Conservation (phyloP, 2,797 vertebrate genomes). For the Rhynchonycteris naso region DNA sequence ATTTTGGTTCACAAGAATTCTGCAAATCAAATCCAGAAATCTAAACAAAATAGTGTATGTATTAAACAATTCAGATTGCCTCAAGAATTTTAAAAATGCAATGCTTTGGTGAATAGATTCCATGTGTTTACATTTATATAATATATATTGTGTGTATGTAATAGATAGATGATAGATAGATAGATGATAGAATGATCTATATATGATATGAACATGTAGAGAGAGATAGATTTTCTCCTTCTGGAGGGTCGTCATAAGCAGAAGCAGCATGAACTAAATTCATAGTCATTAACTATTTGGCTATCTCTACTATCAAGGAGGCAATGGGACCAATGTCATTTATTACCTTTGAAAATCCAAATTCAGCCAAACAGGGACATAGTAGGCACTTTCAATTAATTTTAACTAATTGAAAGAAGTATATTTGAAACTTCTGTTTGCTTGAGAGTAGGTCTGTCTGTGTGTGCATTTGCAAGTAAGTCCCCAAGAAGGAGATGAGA, state of each 20-base stretch:
- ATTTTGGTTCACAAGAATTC: background rate
- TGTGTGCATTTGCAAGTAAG: background rate
- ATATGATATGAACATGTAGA: background rate
- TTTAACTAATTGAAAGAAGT: background rate
- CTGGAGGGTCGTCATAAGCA: background rate
- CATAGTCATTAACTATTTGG: background rate
- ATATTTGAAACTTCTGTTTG: background rate
- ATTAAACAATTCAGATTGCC: background rate
- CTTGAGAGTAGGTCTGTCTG: background rate
- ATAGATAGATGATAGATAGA: too few relatives aligned
- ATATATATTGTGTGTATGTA: too few relatives aligned
- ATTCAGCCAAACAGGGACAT: background rate
- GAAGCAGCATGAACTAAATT: background rate
- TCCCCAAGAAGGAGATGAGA: background rate
- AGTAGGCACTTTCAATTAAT: background rate
- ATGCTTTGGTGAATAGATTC: background rate
- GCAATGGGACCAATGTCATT: background rate
- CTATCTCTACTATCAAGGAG: background rate
- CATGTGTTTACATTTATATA: background rate
- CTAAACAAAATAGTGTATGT: background rate
- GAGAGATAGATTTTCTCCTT: background rate
- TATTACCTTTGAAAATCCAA: background rate
- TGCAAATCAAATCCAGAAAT: background rate
- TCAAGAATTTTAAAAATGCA: slow-evolving; percentile 16
- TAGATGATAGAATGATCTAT: too few relatives aligned